Conservation (phyloP, 2,797 vertebrate genomes). For the Coluber constrictor region DNA sequence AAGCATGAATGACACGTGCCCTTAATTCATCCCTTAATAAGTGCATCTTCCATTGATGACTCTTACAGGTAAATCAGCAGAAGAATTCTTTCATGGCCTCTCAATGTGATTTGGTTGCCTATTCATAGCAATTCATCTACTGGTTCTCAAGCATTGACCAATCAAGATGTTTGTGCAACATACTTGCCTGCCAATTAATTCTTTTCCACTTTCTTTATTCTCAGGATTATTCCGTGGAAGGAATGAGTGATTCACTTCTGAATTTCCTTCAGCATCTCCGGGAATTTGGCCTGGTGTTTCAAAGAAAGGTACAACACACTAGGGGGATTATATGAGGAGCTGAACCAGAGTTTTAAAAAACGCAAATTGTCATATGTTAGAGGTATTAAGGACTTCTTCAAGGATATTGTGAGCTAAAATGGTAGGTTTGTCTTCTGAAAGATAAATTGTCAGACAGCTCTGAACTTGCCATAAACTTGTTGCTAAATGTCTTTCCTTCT, state of each 20-base stretch:
- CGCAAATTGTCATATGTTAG: background rate
- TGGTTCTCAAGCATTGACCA: background rate
- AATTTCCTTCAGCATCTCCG: conserved; percentile 89
- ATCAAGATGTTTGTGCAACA: background rate
- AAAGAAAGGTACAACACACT: conserved; percentile 82
- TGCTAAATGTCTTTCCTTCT: background rate
- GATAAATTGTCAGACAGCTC: background rate
- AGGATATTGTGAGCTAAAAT: background rate
- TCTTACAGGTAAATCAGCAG: background rate
- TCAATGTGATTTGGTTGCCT: background rate
- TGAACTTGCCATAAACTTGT: background rate
- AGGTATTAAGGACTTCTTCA: background rate
- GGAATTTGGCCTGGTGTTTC: conserved; percentile 92
- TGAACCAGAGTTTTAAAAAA: background rate
- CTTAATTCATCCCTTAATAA: background rate
- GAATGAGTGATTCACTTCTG: conserved; percentile 89
- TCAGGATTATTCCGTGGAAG: conserved; percentile 92
- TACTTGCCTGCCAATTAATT: too few species aligned
- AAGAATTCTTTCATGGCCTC: too few species aligned
- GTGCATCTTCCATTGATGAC: background rate
- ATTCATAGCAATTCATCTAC: background rate
- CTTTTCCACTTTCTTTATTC: background rate
- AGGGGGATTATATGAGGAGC: background rate
- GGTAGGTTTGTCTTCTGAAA: background rate
- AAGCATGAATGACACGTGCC: background rate